Conservation (phyloP, 2,888 invertebrate genomes). For the Augiades crinisus region DNA sequence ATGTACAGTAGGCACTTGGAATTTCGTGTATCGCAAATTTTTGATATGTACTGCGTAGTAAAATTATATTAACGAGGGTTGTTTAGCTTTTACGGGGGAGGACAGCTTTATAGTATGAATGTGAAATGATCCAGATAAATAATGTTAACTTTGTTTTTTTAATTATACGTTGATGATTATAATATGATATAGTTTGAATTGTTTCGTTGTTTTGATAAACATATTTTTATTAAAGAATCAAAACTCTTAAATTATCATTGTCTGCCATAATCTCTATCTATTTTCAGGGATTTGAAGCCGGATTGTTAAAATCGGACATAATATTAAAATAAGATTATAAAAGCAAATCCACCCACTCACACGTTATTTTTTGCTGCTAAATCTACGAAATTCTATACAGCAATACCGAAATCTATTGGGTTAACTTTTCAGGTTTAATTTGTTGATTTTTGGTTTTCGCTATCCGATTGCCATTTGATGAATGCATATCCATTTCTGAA, state of each 20-base stretch:
- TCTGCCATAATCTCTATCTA: too few relatives aligned
- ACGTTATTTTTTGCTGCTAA: too few relatives aligned
- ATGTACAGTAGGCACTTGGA: background rate
- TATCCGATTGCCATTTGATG: constrained; percentile 3
- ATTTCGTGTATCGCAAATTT: background rate
- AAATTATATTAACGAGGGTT: constrained; percentile 11
- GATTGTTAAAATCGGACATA: too few relatives aligned
- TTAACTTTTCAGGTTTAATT: constrained; percentile 3
- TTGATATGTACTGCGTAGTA: constrained; percentile 2
- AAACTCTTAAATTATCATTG: too few relatives aligned
- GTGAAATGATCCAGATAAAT: background rate
- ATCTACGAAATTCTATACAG: too few relatives aligned
- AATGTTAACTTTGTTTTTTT: background rate
- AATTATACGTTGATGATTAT: too few relatives aligned
- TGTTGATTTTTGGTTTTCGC: background rate
- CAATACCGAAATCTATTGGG: background rate
- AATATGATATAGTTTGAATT: too few relatives aligned
- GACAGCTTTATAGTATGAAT: background rate
- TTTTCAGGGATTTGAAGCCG: too few relatives aligned
- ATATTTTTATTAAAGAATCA: background rate
- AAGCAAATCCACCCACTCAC: too few relatives aligned
- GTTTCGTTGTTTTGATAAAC: background rate
- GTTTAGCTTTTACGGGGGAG: background rate
- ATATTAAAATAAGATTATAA: too few relatives aligned
- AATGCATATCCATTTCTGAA: constrained; percentile 18